Conservation (phyloP, 2,888 invertebrate species). For the Chydorus sphaericus region DNA sequence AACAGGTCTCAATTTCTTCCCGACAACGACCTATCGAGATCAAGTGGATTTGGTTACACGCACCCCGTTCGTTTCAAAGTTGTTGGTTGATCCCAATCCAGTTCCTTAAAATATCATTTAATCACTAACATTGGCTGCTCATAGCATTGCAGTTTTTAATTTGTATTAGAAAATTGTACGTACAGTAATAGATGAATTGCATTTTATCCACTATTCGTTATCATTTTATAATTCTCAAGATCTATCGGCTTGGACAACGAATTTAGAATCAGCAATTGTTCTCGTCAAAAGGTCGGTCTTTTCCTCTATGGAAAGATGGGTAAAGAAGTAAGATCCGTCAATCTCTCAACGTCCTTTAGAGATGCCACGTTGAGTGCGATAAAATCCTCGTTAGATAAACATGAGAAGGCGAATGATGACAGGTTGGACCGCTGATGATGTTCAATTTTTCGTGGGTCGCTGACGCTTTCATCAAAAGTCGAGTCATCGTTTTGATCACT, state of each 20-base stretch:
- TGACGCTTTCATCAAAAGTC: background rate
- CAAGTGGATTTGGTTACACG: background rate
- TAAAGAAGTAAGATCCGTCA: background rate
- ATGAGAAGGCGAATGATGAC: background rate
- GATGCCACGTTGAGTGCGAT: slow-evolving; percentile 5
- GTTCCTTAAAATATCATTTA: background rate
- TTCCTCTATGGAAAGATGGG: background rate
- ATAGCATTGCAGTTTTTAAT: too few relatives aligned
- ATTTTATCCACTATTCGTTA: too few relatives aligned
- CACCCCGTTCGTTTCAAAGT: background rate
- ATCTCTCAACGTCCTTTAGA: background rate
- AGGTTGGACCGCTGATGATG: slow-evolving; percentile 5
- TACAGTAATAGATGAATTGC: too few relatives aligned
- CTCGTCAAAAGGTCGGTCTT: background rate
- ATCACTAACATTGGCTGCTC: background rate
- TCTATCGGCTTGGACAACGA: too few relatives aligned
- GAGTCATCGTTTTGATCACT: background rate
- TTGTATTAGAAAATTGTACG: too few relatives aligned
- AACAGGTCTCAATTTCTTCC: slow-evolving; percentile 6
- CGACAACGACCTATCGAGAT: background rate
- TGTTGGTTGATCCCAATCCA: slow-evolving; percentile 4
- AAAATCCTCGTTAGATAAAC: slow-evolving; percentile 1
- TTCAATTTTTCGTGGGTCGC: background rate
- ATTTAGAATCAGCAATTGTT: slow-evolving; percentile 5
- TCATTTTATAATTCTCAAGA: too few relatives aligned